phyloP scores from a whole-genome alignment of 2,888 invertebrate species.

The Hetaerina titia region DNA sequence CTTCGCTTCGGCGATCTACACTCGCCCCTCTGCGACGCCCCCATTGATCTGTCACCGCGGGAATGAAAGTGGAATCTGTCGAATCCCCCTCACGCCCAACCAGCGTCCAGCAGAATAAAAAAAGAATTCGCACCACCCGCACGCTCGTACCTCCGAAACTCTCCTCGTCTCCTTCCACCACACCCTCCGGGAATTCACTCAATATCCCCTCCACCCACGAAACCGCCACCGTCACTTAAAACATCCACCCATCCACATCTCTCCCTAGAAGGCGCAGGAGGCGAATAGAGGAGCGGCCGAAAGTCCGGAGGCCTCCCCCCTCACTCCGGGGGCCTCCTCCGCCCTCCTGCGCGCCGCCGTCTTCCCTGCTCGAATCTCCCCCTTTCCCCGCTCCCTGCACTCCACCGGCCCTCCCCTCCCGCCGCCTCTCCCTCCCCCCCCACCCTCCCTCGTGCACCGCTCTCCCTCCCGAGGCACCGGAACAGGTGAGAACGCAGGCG shows the following conservation, averaged over 20 bases:
- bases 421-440: background rate
- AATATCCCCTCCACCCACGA: no score
- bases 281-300: no score
- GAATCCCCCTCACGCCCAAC: background rate
- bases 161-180: background rate
- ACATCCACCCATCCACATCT: background rate
- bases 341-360: no score
- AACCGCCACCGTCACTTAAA: no score
- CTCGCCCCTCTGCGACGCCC: background rate
- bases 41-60: background rate
- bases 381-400: background rate
- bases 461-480: conserved; percentile 1
- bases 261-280: no score
- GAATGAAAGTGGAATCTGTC: background rate
- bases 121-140: background rate
- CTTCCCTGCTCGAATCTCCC: background rate
- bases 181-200: no score
- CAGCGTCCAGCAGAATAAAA: background rate
- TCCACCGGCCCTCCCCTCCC: background rate
- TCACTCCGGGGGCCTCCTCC: no score
- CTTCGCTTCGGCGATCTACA: no score
- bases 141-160: background rate
- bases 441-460: background rate
- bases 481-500: background rate
- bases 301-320: no score